Conservation (phyloP, 2,888 invertebrate species). For the Leucozona laternaria region DNA sequence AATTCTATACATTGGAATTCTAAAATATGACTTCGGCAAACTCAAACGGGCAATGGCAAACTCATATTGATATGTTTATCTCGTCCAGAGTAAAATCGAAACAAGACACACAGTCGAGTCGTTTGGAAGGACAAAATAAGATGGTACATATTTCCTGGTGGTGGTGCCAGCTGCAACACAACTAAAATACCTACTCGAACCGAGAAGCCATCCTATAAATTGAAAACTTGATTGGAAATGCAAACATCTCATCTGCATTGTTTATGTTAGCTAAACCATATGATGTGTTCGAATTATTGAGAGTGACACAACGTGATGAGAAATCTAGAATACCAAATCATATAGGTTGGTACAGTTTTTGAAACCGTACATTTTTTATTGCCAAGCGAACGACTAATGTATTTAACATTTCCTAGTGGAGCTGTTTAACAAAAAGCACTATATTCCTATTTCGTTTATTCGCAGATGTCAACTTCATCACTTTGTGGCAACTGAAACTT, state of each 20-base stretch:
- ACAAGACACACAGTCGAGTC: background rate
- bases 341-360: no score
- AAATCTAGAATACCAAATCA: no score
- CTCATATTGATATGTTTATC: slow-evolving; percentile 38
- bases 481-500: no score
- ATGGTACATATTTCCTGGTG: background rate
- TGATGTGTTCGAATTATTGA: no score
- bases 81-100: background rate
- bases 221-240: slow-evolving; percentile 36
- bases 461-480: no score
- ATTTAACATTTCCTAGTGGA: no score
- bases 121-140: background rate
- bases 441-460: no score
- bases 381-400: no score
- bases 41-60: slow-evolving; percentile 11
- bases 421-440: no score
- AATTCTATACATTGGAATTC: background rate
- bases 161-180: slow-evolving; percentile 18
- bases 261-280: slow-evolving; percentile 1
- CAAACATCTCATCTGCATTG: slow-evolving; percentile 36
- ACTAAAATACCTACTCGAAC: background rate
- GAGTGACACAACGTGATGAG: no score
- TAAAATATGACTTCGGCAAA: slow-evolving; percentile 3
- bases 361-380: no score
- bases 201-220: slow-evolving; percentile 32